Base-by-base conservation (phyloP, 2,113 vertebrate genomes). In the Toxotes jaculatrix region DNA sequence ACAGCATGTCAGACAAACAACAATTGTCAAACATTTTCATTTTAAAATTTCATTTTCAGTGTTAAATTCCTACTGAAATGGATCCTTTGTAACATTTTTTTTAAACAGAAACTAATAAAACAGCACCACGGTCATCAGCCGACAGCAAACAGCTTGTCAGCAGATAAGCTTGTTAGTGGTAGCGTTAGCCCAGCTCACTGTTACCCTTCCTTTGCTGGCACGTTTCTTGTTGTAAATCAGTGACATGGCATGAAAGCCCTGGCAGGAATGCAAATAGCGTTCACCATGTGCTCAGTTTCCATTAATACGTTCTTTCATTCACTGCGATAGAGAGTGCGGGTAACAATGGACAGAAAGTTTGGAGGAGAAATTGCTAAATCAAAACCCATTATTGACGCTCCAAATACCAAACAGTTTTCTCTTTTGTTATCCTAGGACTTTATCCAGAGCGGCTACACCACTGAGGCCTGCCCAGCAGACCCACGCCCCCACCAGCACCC, bases 361-460 rank as follows among this genome's bases (percentile, higher is more conserved):
- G 5, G 21, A 23, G n/a, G 19, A 32, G 32, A 61, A 34, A 61
- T 61, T 23, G 21, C 12, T 23, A 42, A 38, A 63, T 12, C 4
- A 42, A 11, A 5, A 27, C 2, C n/a, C 13, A 7, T 38, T 34
- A 60, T 11, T 31, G 10, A 51, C 19, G 13, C 21, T 45, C 63
- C 5, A 8, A 68, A 42, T 36, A 42, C 57, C 10, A 61, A 73
- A 63, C 49, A 19, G 5, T 34, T 43, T 7, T 76, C 43, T 72
- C 19, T 47, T 17, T 9, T 78, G n/a, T 77, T 32, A n/a, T 40
- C 17, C 2, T 65, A 94, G 93, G 93, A 94, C 75, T 84, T 98
- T 81, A 96, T 97, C 92, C 97, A 98, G 91, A 95, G 96, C 85
- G 96, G 96, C 92, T 99, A 97, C 12, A 95, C 96, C 77, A 92